These are phyloP conservation scores for Erpornis zantholeuca DNA, from an alignment of 2,113 vertebrate genomes.

Conservation along the genomic window DNA sequence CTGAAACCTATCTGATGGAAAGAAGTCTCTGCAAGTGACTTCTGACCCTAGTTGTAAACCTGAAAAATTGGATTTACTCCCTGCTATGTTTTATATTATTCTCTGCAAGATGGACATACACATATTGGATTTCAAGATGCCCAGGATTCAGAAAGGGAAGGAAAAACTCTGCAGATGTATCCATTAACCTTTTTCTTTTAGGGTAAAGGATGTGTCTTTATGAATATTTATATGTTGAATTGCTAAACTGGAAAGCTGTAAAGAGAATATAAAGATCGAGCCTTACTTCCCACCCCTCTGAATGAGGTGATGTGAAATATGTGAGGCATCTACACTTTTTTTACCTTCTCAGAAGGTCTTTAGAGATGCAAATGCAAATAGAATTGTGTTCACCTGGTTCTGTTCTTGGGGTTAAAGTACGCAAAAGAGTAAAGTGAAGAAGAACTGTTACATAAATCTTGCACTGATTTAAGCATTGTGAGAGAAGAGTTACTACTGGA, in stretches of 20 bases:
- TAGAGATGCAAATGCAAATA: background rate
- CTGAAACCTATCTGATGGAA: constrained; percentile 41
- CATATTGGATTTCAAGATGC: constrained; percentile 42
- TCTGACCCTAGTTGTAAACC: constrained; percentile 47
- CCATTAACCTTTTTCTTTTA: constrained; percentile 74
- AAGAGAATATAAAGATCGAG: constrained; percentile 15
- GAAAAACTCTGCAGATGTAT: constrained; percentile 37
- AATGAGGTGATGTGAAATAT: background rate
- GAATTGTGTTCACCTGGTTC: background rate
- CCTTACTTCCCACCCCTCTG: background rate
- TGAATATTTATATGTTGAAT: constrained; percentile 70
- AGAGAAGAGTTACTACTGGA: background rate
- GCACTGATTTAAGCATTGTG: background rate
- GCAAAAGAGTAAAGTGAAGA: background rate
- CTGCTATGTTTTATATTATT: constrained; percentile 23
- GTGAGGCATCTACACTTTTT: background rate
- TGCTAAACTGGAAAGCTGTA: constrained; percentile 35
- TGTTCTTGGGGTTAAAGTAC: background rate
- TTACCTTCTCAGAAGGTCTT: background rate
- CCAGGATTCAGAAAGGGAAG: constrained; percentile 33
- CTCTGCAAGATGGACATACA: background rate
- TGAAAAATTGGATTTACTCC: constrained; percentile 26
- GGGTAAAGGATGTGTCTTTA: constrained; percentile 59
- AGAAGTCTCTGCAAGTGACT: constrained; percentile 21
- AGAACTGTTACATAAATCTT: background rate